These are phyloP conservation scores for Panonychus citri DNA, from an alignment of 1,140 invertebrate genomes.

Conservation along the genomic window DNA sequence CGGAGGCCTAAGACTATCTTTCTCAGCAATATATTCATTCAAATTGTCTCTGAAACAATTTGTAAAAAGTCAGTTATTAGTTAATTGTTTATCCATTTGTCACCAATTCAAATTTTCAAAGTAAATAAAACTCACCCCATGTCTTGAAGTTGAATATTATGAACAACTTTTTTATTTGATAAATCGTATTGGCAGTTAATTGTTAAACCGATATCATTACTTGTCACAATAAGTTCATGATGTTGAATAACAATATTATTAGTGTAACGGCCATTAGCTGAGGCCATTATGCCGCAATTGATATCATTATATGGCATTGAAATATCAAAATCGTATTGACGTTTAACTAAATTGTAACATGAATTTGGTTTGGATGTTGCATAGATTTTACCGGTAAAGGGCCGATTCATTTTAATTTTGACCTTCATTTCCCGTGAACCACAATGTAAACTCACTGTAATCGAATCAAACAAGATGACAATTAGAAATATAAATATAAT, in stretches of 20 bases:
- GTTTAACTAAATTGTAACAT: constrained; percentile 45
- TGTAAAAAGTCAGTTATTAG: background rate
- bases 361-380: constrained; percentile 78
- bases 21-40: background rate
- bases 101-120: background rate
- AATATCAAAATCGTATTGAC: constrained; percentile 17
- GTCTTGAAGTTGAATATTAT: constrained; percentile 28
- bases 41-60: background rate
- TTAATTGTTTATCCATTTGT: background rate
- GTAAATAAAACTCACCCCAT: constrained; percentile 12
- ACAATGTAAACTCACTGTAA: constrained; percentile 44
- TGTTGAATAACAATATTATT: constrained; percentile 79
- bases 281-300: constrained; percentile 16
- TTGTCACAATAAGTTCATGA: constrained; percentile 80
- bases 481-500: background rate
- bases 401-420: constrained; percentile 62
- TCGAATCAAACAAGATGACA: background rate
- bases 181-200: constrained; percentile 80
- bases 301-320: constrained; percentile 18
- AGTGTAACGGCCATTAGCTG: constrained; percentile 33
- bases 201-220: constrained; percentile 66
- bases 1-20: background rate
- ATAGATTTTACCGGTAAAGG: constrained; percentile 83
- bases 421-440: constrained; percentile 69
- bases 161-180: constrained; percentile 72